Base-by-base conservation (phyloP, 2,113 vertebrate genomes). In the Vidua macroura region DNA sequence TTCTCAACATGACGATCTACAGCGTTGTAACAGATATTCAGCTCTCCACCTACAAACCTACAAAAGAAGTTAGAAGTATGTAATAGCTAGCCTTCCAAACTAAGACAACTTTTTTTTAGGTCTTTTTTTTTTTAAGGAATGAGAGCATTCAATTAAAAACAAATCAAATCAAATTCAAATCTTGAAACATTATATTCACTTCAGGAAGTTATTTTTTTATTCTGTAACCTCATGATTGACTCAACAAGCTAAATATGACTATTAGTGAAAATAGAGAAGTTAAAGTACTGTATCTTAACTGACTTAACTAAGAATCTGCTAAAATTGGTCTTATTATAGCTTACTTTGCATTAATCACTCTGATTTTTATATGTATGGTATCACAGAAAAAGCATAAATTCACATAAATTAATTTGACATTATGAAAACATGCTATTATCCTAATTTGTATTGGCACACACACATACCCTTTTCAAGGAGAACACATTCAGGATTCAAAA, bases 21-120 rank as follows among this genome's bases (percentile, higher is more conserved):
- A 63, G 99, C 98, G 28, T 99, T 99, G 91, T 99, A 98, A 95
- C 99, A 99, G 89, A 99, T 98, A 95, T 99, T 99, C 83, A 99
- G 94, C 96, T 99, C 98, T 83, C 99, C 99, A 53, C 98, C 99
- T 27, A 98, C 98, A 97, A 99, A 99, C 99, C 99, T 99, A 74
- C 77, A 98, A 96, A 77, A 92, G 9, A 97, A 91, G 53, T 56
- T 63, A 43, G 48, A 73, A 94, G 28, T 35, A 90, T 4, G 3
- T 92, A n/a, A 94, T 10, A 88, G 59, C 17, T 25, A 82, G 14
- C 28, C 41, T 85, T 76, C 18, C 21, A 91, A 88, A 93, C 10
- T 37, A 53, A 69, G 15, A 64, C 33, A 4, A 46, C 3, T 46
- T 3, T 33, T 53, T 55, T n/a, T 56, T 44, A 70, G 12, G 3